Percentiles rank a stretch among this genome's conserved stretches.
phyloP scores from a whole-genome alignment of 2,113 vertebrate genomes.

The Alaudala cheleensis region DNA sequence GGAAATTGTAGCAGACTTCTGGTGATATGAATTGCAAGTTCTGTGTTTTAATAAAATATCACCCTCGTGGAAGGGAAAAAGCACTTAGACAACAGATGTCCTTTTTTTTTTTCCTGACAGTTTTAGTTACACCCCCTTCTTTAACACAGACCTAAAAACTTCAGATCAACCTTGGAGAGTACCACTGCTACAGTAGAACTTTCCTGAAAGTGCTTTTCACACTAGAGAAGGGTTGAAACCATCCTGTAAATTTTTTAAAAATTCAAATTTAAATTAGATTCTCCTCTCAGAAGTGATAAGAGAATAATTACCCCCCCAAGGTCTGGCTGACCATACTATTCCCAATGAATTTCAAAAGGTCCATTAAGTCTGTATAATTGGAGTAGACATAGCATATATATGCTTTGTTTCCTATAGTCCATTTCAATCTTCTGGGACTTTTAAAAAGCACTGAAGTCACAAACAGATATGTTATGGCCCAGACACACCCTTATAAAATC shows the following conservation, averaged over 20 bases:
- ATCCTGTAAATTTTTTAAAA: not conserved
- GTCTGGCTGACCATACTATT: not conserved
- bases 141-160: not conserved
- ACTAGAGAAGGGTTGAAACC: not conserved
- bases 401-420: not conserved
- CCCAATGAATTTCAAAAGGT: not conserved
- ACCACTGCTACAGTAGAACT: not conserved
- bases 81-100: not conserved
- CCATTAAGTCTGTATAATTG: not conserved
- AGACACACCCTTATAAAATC: not conserved
- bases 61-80: not conserved
- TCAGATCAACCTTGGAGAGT: not conserved
- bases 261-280: not conserved
- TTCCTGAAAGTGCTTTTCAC: conserved; percentile 13
- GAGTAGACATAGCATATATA: not conserved
- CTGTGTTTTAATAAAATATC: not conserved
- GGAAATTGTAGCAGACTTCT: not conserved
- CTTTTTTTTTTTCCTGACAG: not conserved
- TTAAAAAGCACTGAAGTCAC: not conserved
- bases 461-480: not conserved
- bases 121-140: not conserved
- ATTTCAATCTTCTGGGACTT: not conserved
- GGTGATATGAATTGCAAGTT: not conserved
- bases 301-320: not conserved
- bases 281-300: not conserved